Base-by-base conservation (phyloP, 1,140 invertebrate genomes). In the Drosophila parvula region DNA sequence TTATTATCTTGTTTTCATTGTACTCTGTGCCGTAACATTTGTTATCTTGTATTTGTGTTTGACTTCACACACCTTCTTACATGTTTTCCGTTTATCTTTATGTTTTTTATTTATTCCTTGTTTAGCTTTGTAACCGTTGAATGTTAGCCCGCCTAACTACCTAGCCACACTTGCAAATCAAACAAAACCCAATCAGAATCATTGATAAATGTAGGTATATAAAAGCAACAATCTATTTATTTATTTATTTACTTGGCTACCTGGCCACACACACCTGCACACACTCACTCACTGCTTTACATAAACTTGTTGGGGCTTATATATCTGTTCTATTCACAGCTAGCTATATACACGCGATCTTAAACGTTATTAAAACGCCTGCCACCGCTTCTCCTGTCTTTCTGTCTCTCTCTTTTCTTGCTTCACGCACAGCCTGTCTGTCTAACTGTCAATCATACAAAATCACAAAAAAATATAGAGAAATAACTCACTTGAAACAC, bases 191-290 rank as follows among this genome's bases (percentile, higher is more conserved):
- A 48, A 68, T 47, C 47, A 45, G 67, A 58, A 32, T 44, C 68
- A 71, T 71, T 70, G 51, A 58, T 58, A 71, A 79, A 61, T 74
- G 68, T 75, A 80, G 71, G 81, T 84, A 80, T 69, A 64, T n/a
- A 28, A 44, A 9, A 30, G 43, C 41, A 53, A 9, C n/a, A 22
- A 36, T 22, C 5, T 36, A 36, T 36, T 22, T 22, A 36, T 36
- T 57, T 58, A 57, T 53, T 22, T 44, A 67, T 53, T 63, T 50
- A 36, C n/a, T 18, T 44, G 41, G 40, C 36, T 56, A 30, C 18
- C n/a, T n/a, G n/a, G 22, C 22, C 22, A 22, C 12, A 59, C 28
- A 45, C 43, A 38, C 10, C 32, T 12, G 10, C 30, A 32, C 32
- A 45, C 44, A 34, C 27, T 6, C 45, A 53, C 22, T 34, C 51